Evolutionary conservation across 2,797 vertebrate genomes (phyloP).

Genomic region (Phylloscopus collybita): DNA sequence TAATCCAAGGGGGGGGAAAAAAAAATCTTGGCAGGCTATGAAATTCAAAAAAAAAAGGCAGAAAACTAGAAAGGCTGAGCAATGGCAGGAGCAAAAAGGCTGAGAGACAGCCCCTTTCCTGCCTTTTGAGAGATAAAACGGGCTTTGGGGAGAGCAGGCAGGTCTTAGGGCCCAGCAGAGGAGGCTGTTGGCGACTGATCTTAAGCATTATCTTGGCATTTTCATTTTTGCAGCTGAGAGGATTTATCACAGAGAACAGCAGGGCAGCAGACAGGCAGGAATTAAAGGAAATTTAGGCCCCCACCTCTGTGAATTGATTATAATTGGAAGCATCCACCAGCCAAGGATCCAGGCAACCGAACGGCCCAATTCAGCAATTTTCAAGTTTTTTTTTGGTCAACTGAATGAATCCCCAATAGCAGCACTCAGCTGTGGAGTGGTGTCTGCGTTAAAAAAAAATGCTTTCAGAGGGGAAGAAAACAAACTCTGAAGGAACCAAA

Average conservation of each 20-base stretch:
- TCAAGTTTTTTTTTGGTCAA: not conserved
- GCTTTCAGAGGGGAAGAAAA: not conserved
- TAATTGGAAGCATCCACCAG: not conserved
- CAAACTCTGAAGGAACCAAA: not conserved
- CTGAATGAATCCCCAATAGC: not conserved
- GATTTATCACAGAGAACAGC: not conserved
- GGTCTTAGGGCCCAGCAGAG: not conserved
- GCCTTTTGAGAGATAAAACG: not conserved
- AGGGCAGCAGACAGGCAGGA: not conserved
- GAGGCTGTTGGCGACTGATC: not conserved
- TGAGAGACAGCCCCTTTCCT: not conserved
- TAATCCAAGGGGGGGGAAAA: not conserved
- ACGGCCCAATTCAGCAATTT: not conserved
- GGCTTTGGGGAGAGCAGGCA: not conserved
- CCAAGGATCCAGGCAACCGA: not conserved
- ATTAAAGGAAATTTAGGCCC: not conserved
- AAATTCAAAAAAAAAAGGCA: not conserved
- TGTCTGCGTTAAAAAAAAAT: not conserved
- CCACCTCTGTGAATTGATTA: not conserved
- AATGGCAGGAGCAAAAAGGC: not conserved
- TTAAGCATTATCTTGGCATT: not conserved
- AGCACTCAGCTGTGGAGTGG: not conserved
- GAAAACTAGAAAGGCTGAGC: not conserved
- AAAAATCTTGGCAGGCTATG: constrained; percentile 12
- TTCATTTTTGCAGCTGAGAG: not conserved